Evolutionary conservation across 2,888 invertebrate genomes (phyloP).

Genomic region (Eremobia ochroleuca): DNA sequence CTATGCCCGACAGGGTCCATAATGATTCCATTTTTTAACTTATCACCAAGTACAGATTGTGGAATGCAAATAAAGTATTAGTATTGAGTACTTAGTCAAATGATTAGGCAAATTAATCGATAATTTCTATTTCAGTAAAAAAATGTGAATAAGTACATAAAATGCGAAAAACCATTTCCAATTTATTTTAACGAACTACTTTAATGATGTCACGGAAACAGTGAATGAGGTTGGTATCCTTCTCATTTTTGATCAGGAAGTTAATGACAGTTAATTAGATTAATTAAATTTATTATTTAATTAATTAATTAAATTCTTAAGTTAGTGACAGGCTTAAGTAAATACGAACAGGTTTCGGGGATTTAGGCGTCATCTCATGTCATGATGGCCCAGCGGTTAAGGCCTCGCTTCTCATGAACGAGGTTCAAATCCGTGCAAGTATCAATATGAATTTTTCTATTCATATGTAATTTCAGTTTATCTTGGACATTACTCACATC

Average conservation of each 20-base stretch:
- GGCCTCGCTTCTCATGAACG: neutral
- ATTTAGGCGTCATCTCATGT: neutral
- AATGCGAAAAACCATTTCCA: neutral
- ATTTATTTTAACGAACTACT: neutral
- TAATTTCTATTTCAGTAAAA: slow-evolving; percentile 9
- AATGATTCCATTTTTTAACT: too few relatives aligned
- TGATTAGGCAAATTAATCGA: neutral
- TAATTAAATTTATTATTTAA: too few relatives aligned
- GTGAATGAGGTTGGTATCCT: slow-evolving; percentile 11
- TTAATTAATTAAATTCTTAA: too few relatives aligned
- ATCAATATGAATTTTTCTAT: neutral
- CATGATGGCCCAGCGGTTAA: neutral
- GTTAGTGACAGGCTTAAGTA: too few relatives aligned
- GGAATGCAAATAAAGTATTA: too few relatives aligned
- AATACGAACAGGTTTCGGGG: neutral
- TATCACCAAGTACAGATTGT: too few relatives aligned
- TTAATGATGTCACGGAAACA: neutral
- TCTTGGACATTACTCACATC: neutral
- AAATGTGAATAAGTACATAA: neutral
- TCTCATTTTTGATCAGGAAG: neutral
- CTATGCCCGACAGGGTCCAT: too few relatives aligned
- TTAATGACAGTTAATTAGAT: too few relatives aligned
- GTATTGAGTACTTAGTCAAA: neutral
- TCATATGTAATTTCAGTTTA: neutral
- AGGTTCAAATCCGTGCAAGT: neutral